Evolutionary conservation across 2,113 vertebrate species (phyloP).

Genomic region (Nettapus auritus): DNA sequence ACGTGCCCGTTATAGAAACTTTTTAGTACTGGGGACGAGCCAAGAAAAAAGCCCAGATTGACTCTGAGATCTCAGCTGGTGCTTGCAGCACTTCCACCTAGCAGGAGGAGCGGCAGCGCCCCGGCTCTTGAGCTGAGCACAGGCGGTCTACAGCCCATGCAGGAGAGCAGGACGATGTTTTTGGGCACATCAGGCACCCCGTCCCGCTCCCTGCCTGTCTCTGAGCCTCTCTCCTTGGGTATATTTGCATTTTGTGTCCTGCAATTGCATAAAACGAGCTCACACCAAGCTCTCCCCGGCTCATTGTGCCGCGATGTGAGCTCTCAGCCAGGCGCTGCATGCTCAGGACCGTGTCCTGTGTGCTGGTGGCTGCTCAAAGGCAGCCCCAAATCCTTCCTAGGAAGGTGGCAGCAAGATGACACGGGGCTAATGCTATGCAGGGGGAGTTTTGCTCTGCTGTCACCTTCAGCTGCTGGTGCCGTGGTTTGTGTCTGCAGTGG

Average conservation of each 20-base stretch:
- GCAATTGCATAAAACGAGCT: accelerated
- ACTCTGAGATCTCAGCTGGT: constrained; percentile 53
- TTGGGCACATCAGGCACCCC: accelerated
- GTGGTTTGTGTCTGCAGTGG: neutral
- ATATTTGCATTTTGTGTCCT: neutral
- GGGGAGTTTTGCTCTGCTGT: neutral
- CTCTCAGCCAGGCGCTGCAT: accelerated
- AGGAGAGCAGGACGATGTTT: neutral
- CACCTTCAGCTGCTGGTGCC: accelerated
- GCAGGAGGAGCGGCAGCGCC: neutral
- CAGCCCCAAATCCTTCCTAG: neutral
- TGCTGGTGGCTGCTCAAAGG: neutral
- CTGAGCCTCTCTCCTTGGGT: neutral
- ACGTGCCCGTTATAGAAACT: constrained; percentile 54
- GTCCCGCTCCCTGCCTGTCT: neutral
- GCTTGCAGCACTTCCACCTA: neutral
- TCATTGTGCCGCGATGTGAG: accelerated
- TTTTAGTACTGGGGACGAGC: constrained; percentile 58
- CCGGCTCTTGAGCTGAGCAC: neutral
- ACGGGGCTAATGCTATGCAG: neutral
- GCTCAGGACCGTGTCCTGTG: neutral
- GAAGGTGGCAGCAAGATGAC: neutral
- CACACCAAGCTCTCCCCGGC: too few relatives aligned
- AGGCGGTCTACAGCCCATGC: neutral
- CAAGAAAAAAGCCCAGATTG: constrained; percentile 60